Percentiles rank a stretch among this genome's conserved stretches.
Evolutionary conservation across 2,797 vertebrate genomes (phyloP).

Genomic region (Darevskia nairensis): DNA sequence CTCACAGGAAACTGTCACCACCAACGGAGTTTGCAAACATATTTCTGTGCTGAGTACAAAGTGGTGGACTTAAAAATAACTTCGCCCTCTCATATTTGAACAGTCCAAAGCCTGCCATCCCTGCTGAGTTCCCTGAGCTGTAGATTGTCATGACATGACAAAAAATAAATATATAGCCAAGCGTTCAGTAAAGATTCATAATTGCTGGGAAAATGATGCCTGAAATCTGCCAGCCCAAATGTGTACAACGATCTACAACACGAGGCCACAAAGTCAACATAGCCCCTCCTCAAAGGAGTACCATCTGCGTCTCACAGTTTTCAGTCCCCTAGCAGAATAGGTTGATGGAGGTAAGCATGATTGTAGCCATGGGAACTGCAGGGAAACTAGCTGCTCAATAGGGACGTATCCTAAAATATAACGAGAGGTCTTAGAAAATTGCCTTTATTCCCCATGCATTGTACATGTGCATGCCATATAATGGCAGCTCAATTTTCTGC

Average conservation of each 20-base stretch:
- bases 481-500: too few relatives aligned
- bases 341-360: too few relatives aligned
- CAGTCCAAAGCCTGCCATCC: not conserved
- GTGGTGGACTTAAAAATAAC: not conserved
- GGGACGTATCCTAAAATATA: too few relatives aligned
- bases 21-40: not conserved
- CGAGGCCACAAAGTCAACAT: not conserved
- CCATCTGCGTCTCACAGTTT: not conserved
- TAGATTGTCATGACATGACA: not conserved
- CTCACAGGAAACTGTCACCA: not conserved
- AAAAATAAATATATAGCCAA: not conserved
- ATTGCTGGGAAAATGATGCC: not conserved
- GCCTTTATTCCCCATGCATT: too few relatives aligned
- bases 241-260: not conserved
- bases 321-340: not conserved
- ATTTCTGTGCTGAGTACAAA: not conserved
- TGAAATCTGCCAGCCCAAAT: not conserved
- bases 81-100: not conserved
- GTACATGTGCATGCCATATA: too few relatives aligned
- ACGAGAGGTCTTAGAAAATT: too few relatives aligned
- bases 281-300: not conserved
- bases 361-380: too few relatives aligned
- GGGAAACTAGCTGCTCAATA: too few relatives aligned
- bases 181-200: not conserved
- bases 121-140: not conserved